A percentile compares a stretch with the other conserved stretches of the same genome.
Conservation (phyloP, 1,140 invertebrate genomes). For the Nymphalis io region DNA sequence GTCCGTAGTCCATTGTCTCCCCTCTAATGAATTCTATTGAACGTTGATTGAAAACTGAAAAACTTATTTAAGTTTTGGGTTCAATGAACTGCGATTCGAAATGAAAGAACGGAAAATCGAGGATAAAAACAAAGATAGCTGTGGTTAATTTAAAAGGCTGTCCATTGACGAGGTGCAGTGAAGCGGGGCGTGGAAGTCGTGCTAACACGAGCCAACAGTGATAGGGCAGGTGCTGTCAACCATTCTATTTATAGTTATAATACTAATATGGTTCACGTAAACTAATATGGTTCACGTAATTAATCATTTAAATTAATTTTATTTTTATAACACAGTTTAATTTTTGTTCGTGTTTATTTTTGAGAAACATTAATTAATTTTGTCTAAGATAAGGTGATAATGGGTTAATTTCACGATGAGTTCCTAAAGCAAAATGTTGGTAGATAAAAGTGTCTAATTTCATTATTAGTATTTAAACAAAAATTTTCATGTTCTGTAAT, state of each 20-base stretch:
- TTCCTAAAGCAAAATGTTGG: too few relatives aligned
- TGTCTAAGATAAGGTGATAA: too few relatives aligned
- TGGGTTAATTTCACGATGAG: too few relatives aligned
- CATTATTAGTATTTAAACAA: too few relatives aligned
- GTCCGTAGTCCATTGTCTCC: slow-evolving; percentile 40
- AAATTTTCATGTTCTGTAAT: too few relatives aligned
- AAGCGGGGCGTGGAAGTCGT: slow-evolving; percentile 56
- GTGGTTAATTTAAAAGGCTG: slow-evolving; percentile 64
- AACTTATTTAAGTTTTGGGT: slow-evolving; percentile 45
- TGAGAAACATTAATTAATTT: too few relatives aligned
- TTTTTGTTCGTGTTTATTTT: too few relatives aligned
- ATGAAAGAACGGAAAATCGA: slow-evolving; percentile 53
- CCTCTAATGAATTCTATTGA: slow-evolving; percentile 47
- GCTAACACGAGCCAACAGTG: slow-evolving; percentile 61
- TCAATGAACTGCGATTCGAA: slow-evolving; percentile 59
- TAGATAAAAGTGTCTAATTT: too few relatives aligned
- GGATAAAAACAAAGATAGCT: slow-evolving; percentile 63
- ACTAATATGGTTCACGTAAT: too few relatives aligned
- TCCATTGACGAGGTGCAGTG: slow-evolving; percentile 66
- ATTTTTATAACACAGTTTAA: too few relatives aligned
- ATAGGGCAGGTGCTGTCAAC: slow-evolving; percentile 50
- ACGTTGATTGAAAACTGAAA: slow-evolving; percentile 54
- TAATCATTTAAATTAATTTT: too few relatives aligned
- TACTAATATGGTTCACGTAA: background rate
- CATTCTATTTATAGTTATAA: slow-evolving; percentile 39